phyloP scores from a whole-genome alignment of 2,797 vertebrate genomes.

The Catharus ustulatus region DNA sequence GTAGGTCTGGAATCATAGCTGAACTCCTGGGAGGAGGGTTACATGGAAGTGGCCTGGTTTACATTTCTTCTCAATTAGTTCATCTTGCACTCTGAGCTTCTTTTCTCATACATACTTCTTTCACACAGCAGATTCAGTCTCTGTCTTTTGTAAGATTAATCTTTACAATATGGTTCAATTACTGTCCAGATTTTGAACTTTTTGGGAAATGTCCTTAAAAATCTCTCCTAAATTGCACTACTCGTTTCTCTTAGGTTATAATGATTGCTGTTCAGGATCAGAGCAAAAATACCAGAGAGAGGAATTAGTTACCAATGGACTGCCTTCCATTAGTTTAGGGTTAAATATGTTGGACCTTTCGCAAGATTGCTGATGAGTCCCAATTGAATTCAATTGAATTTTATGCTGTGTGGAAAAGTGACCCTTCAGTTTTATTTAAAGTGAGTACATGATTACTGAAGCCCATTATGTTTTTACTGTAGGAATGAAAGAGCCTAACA shows the following conservation, averaged over 20 bases:
- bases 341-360: not conserved
- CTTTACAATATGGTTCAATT: not conserved
- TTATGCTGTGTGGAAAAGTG: not conserved
- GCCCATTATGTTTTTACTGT: not conserved
- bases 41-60: slow-evolving; percentile 36
- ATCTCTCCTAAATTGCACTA: not conserved
- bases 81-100: not conserved
- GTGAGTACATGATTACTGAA: not conserved
- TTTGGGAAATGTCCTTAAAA: not conserved
- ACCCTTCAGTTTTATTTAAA: not conserved
- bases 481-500: not conserved
- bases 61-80: slow-evolving; percentile 45
- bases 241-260: not conserved
- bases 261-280: not conserved
- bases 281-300: not conserved
- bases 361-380: fast-evolving
- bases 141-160: not conserved
- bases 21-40: slow-evolving; percentile 19
- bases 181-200: not conserved
- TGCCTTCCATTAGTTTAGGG: not conserved
- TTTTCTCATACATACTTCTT: not conserved
- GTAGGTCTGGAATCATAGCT: slow-evolving; percentile 23
- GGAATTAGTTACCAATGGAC: not conserved
- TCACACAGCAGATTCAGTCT: not conserved
- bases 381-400: not conserved